Percentiles rank a stretch among this genome's conserved stretches.
Evolutionary conservation across 1,140 invertebrate genomes (phyloP).

Genomic region (Gryon sp.): DNA sequence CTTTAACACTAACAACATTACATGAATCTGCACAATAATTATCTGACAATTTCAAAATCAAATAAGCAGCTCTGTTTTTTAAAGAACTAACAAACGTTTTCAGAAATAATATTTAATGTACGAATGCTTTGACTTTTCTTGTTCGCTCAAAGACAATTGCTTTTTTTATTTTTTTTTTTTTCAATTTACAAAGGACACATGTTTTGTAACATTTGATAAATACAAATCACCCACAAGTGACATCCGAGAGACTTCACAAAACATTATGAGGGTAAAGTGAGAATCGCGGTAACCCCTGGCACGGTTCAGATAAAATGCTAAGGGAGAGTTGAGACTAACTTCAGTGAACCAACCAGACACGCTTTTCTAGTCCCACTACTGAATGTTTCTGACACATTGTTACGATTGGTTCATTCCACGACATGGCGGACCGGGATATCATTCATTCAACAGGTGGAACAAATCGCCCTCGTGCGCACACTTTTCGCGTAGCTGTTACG

Average conservation of each 20-base stretch:
- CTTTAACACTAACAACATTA: too few species aligned
- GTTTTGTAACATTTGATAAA: constrained; percentile 33
- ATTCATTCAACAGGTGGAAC: constrained; percentile 73
- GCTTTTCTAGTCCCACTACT: constrained; percentile 69
- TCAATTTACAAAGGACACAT: constrained; percentile 31
- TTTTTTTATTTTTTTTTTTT: too few species aligned
- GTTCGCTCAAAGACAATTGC: too few species aligned
- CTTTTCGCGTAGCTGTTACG: constrained; percentile 47
- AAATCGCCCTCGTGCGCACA: constrained; percentile 53
- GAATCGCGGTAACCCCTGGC: constrained; percentile 55
- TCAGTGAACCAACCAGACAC: constrained; percentile 66
- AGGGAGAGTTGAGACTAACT: constrained; percentile 67
- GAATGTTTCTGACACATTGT: constrained; percentile 57
- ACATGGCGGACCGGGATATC: constrained; percentile 73
- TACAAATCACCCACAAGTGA: constrained; percentile 38
- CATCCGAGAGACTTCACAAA: constrained; percentile 53
- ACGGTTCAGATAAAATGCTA: constrained; percentile 59
- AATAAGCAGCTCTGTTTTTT: too few species aligned
- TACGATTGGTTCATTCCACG: constrained; percentile 72
- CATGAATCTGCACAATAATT: too few species aligned
- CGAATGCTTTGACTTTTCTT: too few species aligned
- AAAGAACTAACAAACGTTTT: too few species aligned
- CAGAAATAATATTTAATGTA: too few species aligned
- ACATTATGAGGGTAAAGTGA: constrained; percentile 58
- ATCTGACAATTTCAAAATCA: too few species aligned